A percentile compares a stretch with the other conserved stretches of the same genome.
These are phyloP conservation scores for Centropyge bicolor DNA, from an alignment of 2,797 vertebrate species.

Conservation along the genomic window DNA sequence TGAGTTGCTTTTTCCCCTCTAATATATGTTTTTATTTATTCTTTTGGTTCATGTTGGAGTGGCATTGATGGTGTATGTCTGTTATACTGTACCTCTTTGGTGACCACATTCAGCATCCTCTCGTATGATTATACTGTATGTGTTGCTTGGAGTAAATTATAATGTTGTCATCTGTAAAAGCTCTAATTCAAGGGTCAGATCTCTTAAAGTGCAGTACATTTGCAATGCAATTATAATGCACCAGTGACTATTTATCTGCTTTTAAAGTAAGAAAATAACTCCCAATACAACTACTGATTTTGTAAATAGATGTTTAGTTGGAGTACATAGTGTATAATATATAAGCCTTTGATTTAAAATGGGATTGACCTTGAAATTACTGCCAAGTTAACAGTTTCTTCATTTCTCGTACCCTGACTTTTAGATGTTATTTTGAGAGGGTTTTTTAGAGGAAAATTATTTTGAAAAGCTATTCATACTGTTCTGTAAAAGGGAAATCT, in stretches of 20 bases:
- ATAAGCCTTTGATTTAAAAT: slow-evolving; percentile 50
- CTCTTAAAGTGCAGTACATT: slow-evolving; percentile 61
- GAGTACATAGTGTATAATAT: slow-evolving; percentile 56
- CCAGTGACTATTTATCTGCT: slow-evolving; percentile 73
- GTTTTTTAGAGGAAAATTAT: slow-evolving; percentile 64
- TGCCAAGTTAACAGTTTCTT: slow-evolving; percentile 70
- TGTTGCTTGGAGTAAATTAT: slow-evolving; percentile 69
- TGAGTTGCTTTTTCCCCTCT: slow-evolving; percentile 18
- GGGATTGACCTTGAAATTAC: slow-evolving; percentile 51
- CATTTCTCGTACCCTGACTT: slow-evolving; percentile 45
- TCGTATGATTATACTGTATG: slow-evolving; percentile 53
- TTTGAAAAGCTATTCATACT: slow-evolving; percentile 62
- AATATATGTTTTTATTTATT: slow-evolving; percentile 75
- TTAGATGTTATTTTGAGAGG: slow-evolving; percentile 53
- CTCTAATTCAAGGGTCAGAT: slow-evolving; percentile 59
- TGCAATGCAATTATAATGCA: slow-evolving; percentile 62
- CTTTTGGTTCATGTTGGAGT: slow-evolving; percentile 57
- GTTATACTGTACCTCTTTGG: slow-evolving; percentile 58
- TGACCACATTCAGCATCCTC: slow-evolving; percentile 57
- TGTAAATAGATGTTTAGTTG: slow-evolving; percentile 71
- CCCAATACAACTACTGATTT: slow-evolving; percentile 74
- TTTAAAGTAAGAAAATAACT: slow-evolving; percentile 56
- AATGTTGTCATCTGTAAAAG: slow-evolving; percentile 61
- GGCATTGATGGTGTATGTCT: slow-evolving; percentile 49
- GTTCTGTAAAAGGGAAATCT: slow-evolving; percentile 73